These are phyloP conservation scores for Holocentrus rufus DNA, from an alignment of 2,797 vertebrate genomes.

Conservation along the genomic window DNA sequence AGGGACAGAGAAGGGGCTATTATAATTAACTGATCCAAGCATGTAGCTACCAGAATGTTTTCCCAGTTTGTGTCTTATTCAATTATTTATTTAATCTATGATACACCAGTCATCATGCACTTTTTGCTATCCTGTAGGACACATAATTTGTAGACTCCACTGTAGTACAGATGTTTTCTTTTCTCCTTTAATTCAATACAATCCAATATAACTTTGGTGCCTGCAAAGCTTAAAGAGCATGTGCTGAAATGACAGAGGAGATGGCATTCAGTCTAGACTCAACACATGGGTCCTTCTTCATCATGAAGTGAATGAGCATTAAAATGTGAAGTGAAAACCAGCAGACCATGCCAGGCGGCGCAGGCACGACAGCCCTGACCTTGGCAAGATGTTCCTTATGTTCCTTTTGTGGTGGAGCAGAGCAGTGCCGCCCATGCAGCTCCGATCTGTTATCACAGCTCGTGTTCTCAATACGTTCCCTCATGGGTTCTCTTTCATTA, in stretches of 20 bases:
- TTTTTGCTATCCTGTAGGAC: slow-evolving; percentile 25
- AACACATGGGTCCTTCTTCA: slow-evolving; percentile 11
- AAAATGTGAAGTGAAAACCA: slow-evolving; percentile 37
- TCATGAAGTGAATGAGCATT: slow-evolving; percentile 36
- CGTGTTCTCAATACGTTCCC: slow-evolving; percentile 53
- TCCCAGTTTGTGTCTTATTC: not conserved
- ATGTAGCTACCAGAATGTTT: too few species aligned
- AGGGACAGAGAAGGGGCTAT: slow-evolving; percentile 29
- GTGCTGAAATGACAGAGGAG: slow-evolving; percentile 22
- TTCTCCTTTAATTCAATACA: slow-evolving; percentile 30
- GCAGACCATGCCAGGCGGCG: slow-evolving; percentile 19
- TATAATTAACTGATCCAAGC: slow-evolving; percentile 30
- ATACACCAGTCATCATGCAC: not conserved
- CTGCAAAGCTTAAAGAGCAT: slow-evolving; percentile 16
- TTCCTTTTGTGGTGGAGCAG: slow-evolving; percentile 29
- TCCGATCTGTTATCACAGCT: slow-evolving; percentile 57
- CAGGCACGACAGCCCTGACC: not conserved
- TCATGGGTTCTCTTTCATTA: slow-evolving; percentile 58
- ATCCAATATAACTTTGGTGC: slow-evolving; percentile 22
- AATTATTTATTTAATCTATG: not conserved
- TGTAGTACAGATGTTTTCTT: slow-evolving; percentile 42
- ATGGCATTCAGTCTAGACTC: slow-evolving; percentile 16
- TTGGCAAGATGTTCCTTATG: slow-evolving; percentile 29
- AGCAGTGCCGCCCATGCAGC: slow-evolving; percentile 39
- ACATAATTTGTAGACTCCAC: not conserved